Percentiles rank a stretch among this genome's conserved stretches.
phyloP scores from a whole-genome alignment of 2,113 vertebrate species.

The Ornithorhynchus anatinus region DNA sequence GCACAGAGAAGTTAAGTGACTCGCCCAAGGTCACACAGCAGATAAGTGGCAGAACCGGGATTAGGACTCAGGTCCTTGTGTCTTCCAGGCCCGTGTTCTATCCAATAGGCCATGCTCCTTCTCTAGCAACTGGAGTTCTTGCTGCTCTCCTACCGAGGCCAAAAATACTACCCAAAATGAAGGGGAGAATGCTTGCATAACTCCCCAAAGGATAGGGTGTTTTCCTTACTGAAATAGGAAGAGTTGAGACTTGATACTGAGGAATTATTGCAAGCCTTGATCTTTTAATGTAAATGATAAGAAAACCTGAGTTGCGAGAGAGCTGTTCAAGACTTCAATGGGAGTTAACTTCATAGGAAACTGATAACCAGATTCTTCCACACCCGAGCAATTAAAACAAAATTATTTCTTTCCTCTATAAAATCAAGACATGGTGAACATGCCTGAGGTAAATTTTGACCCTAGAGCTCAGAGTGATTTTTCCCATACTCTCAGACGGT shows the following conservation, averaged over 20 bases:
- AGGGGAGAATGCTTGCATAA: not conserved
- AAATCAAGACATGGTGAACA: not conserved
- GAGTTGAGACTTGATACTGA: slow-evolving; percentile 39
- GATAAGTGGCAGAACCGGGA: too few relatives aligned
- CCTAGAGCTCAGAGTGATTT: not conserved
- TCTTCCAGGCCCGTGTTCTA: too few relatives aligned
- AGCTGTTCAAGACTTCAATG: not conserved
- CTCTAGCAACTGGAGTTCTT: too few relatives aligned
- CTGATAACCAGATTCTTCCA: slow-evolving; percentile 47
- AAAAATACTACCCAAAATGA: not conserved
- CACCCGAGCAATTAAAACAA: slow-evolving; percentile 48
- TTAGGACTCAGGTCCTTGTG: too few relatives aligned
- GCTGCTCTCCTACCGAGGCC: not conserved
- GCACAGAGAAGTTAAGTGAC: too few relatives aligned
- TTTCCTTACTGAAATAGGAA: slow-evolving; percentile 20
- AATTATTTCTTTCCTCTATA: not conserved
- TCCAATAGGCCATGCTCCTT: too few relatives aligned
- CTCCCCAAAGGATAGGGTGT: not conserved
- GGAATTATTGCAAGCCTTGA: slow-evolving; percentile 39
- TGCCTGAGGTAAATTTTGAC: not conserved
- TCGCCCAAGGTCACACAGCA: too few relatives aligned
- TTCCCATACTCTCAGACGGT: not conserved
- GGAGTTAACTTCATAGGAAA: slow-evolving; percentile 28
- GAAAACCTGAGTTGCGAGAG: slow-evolving; percentile 27
- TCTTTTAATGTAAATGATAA: slow-evolving; percentile 30